These are phyloP conservation scores for Falco peregrinus DNA, from an alignment of 2,797 vertebrate species.

Conservation along the genomic window DNA sequence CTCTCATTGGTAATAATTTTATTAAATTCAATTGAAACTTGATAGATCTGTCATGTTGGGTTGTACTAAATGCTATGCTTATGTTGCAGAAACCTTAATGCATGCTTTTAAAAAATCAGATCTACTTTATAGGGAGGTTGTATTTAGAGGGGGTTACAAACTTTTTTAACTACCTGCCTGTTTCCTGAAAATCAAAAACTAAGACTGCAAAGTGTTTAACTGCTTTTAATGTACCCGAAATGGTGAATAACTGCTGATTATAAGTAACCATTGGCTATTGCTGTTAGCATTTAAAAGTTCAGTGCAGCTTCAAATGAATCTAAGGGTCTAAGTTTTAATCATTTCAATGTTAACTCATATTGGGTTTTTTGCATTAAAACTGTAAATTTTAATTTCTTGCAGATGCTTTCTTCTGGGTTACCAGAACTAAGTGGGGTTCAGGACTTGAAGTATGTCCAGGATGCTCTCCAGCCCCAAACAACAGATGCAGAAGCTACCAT, in stretches of 20 bases:
- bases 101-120: not conserved
- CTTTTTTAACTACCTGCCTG: not conserved
- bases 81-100: not conserved
- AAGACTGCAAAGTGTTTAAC: not conserved
- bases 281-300: not conserved
- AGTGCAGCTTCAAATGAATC: not conserved
- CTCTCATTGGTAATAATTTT: slow-evolving; percentile 88
- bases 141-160: not conserved
- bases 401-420: slow-evolving; percentile 97
- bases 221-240: not conserved
- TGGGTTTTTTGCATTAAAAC: not conserved
- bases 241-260: not conserved
- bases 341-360: not conserved
- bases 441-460: slow-evolving; percentile 95
- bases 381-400: not conserved
- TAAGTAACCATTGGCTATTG: not conserved
- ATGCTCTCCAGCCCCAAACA: slow-evolving; percentile 94
- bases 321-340: not conserved
- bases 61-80: not conserved
- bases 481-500: slow-evolving; percentile 96
- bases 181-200: not conserved
- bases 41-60: not conserved
- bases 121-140: not conserved
- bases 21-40: not conserved
- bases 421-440: slow-evolving; percentile 91